Percentiles rank a stretch among this genome's conserved stretches.
Evolutionary conservation across 2,113 vertebrate genomes (phyloP).

Genomic region (Malurus elegans): DNA sequence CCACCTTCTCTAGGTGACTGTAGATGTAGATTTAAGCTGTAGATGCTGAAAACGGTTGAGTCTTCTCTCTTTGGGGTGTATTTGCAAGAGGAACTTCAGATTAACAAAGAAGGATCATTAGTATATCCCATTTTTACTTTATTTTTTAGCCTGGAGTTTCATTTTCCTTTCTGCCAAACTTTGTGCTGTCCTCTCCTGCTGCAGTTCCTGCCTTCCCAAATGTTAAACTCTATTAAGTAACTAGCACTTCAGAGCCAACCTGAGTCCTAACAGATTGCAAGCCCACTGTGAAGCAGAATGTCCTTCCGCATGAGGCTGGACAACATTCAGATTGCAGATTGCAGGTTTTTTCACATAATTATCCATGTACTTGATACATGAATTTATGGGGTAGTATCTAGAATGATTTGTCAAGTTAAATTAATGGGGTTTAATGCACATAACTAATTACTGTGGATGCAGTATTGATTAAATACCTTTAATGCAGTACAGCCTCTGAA

Average conservation of each 20-base stretch:
- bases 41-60: not conserved
- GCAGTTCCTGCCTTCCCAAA: constrained; percentile 26
- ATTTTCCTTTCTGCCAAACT: not conserved
- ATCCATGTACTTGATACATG: not conserved
- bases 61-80: not conserved
- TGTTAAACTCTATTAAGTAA: constrained; percentile 28
- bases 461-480: not conserved
- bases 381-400: not conserved
- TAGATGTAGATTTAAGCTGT: not conserved
- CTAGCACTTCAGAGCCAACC: constrained; percentile 14
- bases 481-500: not conserved
- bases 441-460: not conserved
- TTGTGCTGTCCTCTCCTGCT: not conserved
- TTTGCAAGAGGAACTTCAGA: not conserved
- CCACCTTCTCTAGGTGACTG: not conserved
- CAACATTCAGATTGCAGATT: constrained; percentile 1
- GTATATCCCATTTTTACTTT: not conserved
- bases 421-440: not conserved
- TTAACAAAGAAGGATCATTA: not conserved
- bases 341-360: not conserved
- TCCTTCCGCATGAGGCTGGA: constrained; percentile 26
- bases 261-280: constrained; percentile 54
- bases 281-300: constrained; percentile 60
- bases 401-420: not conserved
- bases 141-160: not conserved